Evolutionary conservation across 2,797 vertebrate species (phyloP).

Genomic region (Rhynchonycteris naso): DNA sequence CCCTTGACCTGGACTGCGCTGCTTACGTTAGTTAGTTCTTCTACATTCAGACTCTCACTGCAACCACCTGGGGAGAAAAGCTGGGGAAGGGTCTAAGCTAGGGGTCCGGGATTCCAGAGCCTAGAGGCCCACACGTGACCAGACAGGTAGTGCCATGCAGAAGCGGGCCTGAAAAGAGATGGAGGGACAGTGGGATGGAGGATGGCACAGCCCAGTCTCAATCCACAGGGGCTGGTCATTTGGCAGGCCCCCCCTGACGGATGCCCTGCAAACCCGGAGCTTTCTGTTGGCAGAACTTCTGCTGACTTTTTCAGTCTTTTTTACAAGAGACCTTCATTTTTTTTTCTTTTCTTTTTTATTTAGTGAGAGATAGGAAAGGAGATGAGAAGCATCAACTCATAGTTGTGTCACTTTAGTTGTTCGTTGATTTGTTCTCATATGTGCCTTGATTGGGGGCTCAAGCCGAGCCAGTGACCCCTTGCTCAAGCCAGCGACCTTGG

Average conservation of each 20-base stretch:
- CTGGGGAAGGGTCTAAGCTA: neutral
- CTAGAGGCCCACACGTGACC: neutral
- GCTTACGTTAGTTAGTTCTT: neutral
- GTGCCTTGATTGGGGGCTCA: too few species aligned
- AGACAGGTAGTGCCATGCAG: neutral
- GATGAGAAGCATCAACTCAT: too few species aligned
- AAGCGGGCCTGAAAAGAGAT: neutral
- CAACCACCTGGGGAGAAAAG: neutral
- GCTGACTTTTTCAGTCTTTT: neutral
- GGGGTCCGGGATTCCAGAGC: neutral
- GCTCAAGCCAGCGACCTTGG: too few species aligned
- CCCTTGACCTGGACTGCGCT: neutral
- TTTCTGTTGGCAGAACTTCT: neutral
- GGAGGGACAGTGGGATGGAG: neutral
- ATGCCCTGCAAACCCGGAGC: neutral
- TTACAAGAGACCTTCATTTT: neutral
- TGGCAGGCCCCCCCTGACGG: neutral
- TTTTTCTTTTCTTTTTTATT: neutral
- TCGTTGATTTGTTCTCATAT: too few species aligned
- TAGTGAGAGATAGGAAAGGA: too few species aligned
- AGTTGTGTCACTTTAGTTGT: too few species aligned
- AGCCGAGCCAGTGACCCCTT: too few species aligned
- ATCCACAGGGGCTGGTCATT: neutral
- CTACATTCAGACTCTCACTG: neutral
- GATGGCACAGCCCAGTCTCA: neutral